phyloP scores from a whole-genome alignment of 2,797 vertebrate species.

The Carcharodon carcharias region DNA sequence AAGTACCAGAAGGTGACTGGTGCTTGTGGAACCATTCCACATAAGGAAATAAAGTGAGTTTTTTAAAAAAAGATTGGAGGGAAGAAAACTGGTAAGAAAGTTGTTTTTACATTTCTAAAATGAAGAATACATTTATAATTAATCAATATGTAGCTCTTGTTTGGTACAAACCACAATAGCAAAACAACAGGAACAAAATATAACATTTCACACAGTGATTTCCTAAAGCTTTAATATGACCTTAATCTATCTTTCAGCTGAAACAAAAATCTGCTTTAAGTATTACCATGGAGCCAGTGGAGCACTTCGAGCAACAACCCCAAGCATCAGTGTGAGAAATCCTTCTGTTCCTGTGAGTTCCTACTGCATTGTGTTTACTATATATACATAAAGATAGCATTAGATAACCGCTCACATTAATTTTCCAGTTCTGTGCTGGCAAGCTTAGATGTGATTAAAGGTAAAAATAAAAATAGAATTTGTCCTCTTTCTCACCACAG shows the following conservation, averaged over 20 bases:
- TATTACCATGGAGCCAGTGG: conserved; percentile 92
- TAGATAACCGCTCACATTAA: not conserved
- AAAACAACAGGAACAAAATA: not conserved
- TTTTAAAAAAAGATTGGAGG: not conserved
- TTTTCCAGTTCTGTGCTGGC: not conserved
- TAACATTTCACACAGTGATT: not conserved
- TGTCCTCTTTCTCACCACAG: not conserved
- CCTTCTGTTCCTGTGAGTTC: conserved; percentile 73
- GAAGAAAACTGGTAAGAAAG: not conserved
- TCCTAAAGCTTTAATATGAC: conserved; percentile 33
- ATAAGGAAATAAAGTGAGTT: not conserved
- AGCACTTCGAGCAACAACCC: conserved; percentile 83
- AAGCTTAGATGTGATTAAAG: not conserved
- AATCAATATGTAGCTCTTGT: not conserved
- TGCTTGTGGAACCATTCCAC: not conserved
- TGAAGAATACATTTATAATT: not conserved
- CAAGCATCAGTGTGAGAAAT: conserved; percentile 83
- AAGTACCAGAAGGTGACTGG: not conserved
- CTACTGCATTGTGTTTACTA: not conserved
- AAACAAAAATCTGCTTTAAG: conserved; percentile 96
- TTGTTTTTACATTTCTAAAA: not conserved
- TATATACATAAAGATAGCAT: not conserved
- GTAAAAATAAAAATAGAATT: not conserved
- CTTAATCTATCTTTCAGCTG: conserved; percentile 61
- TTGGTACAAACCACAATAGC: not conserved